Conservation (phyloP, 2,888 invertebrate genomes). For the Ophion ventricosus region DNA sequence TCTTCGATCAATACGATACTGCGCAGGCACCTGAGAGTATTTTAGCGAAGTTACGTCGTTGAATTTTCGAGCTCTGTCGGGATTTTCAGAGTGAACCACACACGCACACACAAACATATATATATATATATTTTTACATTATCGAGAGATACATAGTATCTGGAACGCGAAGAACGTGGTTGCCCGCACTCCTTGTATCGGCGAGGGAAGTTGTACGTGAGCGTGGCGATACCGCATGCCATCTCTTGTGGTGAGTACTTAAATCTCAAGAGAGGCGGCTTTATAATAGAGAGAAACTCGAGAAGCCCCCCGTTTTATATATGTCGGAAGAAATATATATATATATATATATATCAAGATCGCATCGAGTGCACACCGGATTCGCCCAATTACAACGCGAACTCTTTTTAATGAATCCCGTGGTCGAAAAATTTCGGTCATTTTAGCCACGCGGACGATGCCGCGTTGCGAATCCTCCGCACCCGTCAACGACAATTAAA, state of each 20-base stretch:
- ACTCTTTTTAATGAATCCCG: slow-evolving; percentile 75
- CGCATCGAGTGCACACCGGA: slow-evolving; percentile 27
- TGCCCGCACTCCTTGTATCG: slow-evolving; percentile 34
- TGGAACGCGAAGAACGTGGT: slow-evolving; percentile 67
- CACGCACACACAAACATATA: neutral
- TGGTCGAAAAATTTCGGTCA: slow-evolving; percentile 76
- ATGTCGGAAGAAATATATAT: neutral
- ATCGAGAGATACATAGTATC: slow-evolving; percentile 40
- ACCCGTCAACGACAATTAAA: slow-evolving; percentile 77
- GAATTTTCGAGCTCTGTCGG: slow-evolving; percentile 23
- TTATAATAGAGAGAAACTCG: slow-evolving; percentile 57
- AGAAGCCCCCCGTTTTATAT: slow-evolving; percentile 16
- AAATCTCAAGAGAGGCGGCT: slow-evolving; percentile 73
- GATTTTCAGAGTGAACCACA: slow-evolving; percentile 30
- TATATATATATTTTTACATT: slow-evolving; percentile 20
- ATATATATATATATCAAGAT: slow-evolving; percentile 2
- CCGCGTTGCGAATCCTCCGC: slow-evolving; percentile 58
- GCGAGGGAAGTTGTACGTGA: slow-evolving; percentile 70
- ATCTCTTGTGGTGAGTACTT: slow-evolving; percentile 68
- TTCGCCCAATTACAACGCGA: slow-evolving; percentile 74
- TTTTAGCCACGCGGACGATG: slow-evolving; percentile 75
- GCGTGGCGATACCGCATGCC: slow-evolving; percentile 73
- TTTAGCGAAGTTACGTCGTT: slow-evolving; percentile 31
- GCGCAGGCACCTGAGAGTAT: slow-evolving; percentile 32
- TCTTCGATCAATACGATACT: slow-evolving; percentile 33